A percentile compares a stretch with the other conserved stretches of the same genome.
Evolutionary conservation across 2,888 invertebrate species (phyloP).

Genomic region (Drosophila nigricruria): DNA sequence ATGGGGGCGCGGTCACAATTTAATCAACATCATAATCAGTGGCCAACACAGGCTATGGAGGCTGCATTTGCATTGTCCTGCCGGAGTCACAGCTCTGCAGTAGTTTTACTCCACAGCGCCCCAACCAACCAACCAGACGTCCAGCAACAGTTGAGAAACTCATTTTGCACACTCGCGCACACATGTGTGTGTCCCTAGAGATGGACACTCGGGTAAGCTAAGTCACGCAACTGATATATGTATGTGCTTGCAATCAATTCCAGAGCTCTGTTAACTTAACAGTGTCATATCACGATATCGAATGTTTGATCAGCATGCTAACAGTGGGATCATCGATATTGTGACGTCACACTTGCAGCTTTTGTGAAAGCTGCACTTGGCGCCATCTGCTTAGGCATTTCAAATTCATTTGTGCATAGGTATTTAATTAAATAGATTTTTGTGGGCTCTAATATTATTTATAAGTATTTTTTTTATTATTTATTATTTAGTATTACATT

Average conservation of each 20-base stretch:
- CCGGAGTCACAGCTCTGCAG: constrained; percentile 29
- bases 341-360: not conserved
- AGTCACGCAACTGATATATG: constrained; percentile 9
- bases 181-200: constrained; percentile 41
- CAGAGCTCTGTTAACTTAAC: not conserved
- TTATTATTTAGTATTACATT: not conserved
- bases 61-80: constrained; percentile 63
- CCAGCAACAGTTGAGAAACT: constrained; percentile 61
- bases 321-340: not conserved
- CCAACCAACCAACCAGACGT: too few species aligned
- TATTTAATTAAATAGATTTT: not conserved
- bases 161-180: constrained; percentile 46
- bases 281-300: not conserved
- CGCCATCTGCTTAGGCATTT: not conserved
- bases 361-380: too few species aligned
- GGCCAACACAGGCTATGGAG: constrained; percentile 36
- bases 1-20: constrained; percentile 57
- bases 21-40: constrained; percentile 78
- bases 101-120: constrained; percentile 37
- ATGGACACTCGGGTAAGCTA: constrained; percentile 28
- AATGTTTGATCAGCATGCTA: not conserved
- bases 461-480: too few species aligned
- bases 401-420: not conserved
- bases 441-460: not conserved
- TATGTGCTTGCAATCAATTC: not conserved